Evolutionary conservation across 2,113 vertebrate genomes (phyloP), one percentile per base, ranked within the genome.

Genomic region (Cisticola juncidis): DNA sequence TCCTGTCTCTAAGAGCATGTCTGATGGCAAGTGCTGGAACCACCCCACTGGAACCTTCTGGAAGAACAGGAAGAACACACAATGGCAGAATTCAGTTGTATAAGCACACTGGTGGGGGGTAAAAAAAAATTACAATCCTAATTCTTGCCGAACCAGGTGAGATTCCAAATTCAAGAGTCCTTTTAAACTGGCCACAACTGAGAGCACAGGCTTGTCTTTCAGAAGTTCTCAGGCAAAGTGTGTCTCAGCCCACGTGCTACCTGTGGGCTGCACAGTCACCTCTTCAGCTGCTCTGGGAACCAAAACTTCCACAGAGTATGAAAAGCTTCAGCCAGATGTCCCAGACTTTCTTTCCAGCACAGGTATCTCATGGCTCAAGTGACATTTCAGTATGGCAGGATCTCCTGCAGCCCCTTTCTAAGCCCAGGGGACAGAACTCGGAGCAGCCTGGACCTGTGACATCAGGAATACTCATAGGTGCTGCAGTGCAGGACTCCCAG

Each of bases 231-330:
- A 2, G 53, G 66, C 8, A 53, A 53, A 71, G 58, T 0, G 0
- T 23, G 6, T 19, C 44, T 12, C 9, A 20, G 9, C 36, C 22
- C 45, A 14, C 0, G 0, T 4, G 29, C 29, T 26, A 53, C 40
- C 47, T 36, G 9, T 9, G 29, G 31, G 64, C 45, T 72, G 57
- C 24, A 10, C 0, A 0, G 18, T 5, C 3, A 12, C 64, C 51
- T 38, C 29, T 45, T 29, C 10, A 3, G 12, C 40, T 47, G 16
- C 17, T 40, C 17, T 47, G 74, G 51, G 38, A 65, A 56, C 7
- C 36, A 16, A 50, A 64, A 51, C 8, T 11, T 38, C 10, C 20
- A 8, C 0, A 3, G 1, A 18, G 6, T 2, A 26, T 0, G 4
- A 66, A 45, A 48, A 45, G 56, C 19, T 77, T 60, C 50, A 33